Evolutionary conservation across 2,888 invertebrate species (phyloP).

Genomic region (Lysandra coridon): DNA sequence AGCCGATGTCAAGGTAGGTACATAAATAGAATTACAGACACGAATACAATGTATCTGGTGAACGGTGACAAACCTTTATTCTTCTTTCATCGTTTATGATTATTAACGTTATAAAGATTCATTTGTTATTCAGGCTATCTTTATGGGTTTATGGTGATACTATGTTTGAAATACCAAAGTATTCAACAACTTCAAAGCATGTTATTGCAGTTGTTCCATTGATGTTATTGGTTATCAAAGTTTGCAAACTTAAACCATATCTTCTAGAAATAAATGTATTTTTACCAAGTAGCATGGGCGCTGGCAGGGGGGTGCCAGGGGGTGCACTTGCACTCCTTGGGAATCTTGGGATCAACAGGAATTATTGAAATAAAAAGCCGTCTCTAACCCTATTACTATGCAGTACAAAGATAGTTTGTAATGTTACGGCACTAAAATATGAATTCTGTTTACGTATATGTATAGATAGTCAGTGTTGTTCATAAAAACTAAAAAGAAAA

Average conservation of each 20-base stretch:
- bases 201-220: not conserved
- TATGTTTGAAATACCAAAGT: not conserved
- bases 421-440: too few relatives aligned
- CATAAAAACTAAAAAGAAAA: too few relatives aligned
- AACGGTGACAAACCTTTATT: conserved; percentile 1
- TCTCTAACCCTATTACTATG: too few relatives aligned
- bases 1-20: conserved; percentile 70
- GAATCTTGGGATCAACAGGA: too few relatives aligned
- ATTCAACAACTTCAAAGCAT: not conserved
- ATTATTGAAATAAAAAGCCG: too few relatives aligned
- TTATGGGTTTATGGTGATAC: too few relatives aligned
- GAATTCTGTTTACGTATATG: too few relatives aligned
- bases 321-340: too few relatives aligned
- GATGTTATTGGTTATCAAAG: not conserved
- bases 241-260: not conserved
- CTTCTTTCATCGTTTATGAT: not conserved
- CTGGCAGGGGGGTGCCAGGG: too few relatives aligned
- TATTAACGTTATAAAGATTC: not conserved
- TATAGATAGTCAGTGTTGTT: too few relatives aligned
- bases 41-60: not conserved
- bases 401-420: too few relatives aligned
- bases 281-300: not conserved
- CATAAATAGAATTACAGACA: not conserved
- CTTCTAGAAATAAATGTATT: not conserved
- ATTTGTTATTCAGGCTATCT: not conserved